Percentiles rank a stretch among this genome's conserved stretches.
Evolutionary conservation across 2,797 vertebrate genomes (phyloP).

Genomic region (Acanthiza pusilla): DNA sequence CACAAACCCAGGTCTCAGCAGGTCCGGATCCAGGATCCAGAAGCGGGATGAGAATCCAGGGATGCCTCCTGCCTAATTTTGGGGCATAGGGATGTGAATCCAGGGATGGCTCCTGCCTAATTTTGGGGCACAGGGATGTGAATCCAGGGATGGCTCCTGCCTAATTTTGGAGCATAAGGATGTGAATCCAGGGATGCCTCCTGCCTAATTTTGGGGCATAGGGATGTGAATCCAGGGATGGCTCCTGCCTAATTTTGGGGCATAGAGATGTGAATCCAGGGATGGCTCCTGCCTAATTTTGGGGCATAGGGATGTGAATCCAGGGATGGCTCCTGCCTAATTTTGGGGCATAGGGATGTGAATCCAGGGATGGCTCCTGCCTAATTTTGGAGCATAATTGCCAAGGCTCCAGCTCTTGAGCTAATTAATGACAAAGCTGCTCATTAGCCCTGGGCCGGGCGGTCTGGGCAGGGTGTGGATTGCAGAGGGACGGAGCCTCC

Average conservation of each 20-base stretch:
- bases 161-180: not conserved
- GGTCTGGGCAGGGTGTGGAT: conserved; percentile 37
- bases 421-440: conserved; percentile 57
- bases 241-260: not conserved
- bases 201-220: not conserved
- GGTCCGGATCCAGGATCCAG: not conserved
- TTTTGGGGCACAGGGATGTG: not conserved
- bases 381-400: not conserved
- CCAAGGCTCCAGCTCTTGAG: not conserved
- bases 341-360: not conserved
- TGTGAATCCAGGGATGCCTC: not conserved
- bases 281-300: not conserved
- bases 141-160: not conserved
- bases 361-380: not conserved
- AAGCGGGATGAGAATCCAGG: not conserved
- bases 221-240: not conserved
- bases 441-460: not conserved
- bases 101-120: not conserved
- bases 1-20: accelerated
- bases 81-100: not conserved
- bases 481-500: not conserved
- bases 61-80: not conserved
- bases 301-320: not conserved
- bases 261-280: not conserved
- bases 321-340: not conserved